Evolutionary conservation across 2,888 invertebrate species (phyloP).

Genomic region (Apamea epomidion): DNA sequence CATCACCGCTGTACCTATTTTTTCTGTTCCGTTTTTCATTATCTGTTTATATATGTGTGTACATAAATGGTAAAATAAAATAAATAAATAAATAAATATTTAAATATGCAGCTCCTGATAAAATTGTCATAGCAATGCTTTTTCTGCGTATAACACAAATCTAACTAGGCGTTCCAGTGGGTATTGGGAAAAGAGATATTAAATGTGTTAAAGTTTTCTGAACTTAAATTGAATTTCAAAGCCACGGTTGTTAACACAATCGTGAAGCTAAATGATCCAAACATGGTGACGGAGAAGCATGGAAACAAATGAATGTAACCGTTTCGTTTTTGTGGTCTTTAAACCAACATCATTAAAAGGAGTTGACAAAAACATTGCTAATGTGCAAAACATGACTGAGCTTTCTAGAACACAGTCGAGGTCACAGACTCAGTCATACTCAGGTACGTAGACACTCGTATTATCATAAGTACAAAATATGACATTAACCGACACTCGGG

Average conservation of each 20-base stretch:
- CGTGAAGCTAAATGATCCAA: not conserved
- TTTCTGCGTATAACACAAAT: not conserved
- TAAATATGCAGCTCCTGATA: slow-evolving; percentile 15
- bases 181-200: not conserved
- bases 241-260: not conserved
- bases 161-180: not conserved
- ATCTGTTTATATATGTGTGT: too few relatives aligned
- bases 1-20: too few relatives aligned
- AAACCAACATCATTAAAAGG: not conserved
- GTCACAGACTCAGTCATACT: slow-evolving; percentile 14
- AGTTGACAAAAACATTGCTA: not conserved
- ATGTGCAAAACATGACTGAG: slow-evolving; percentile 13
- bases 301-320: not conserved
- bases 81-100: too few relatives aligned
- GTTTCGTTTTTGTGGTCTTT: not conserved
- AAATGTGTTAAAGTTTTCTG: not conserved
- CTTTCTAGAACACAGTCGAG: slow-evolving; percentile 1
- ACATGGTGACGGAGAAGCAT: not conserved
- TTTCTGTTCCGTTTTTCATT: too few relatives aligned
- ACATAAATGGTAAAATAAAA: too few relatives aligned
- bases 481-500: not conserved
- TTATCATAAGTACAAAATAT: slow-evolving; percentile 12
- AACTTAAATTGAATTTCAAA: not conserved
- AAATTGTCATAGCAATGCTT: slow-evolving; percentile 26
- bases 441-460: not conserved